phyloP scores from a whole-genome alignment of 2,888 invertebrate genomes.

The Aspidiotus rigidus region DNA sequence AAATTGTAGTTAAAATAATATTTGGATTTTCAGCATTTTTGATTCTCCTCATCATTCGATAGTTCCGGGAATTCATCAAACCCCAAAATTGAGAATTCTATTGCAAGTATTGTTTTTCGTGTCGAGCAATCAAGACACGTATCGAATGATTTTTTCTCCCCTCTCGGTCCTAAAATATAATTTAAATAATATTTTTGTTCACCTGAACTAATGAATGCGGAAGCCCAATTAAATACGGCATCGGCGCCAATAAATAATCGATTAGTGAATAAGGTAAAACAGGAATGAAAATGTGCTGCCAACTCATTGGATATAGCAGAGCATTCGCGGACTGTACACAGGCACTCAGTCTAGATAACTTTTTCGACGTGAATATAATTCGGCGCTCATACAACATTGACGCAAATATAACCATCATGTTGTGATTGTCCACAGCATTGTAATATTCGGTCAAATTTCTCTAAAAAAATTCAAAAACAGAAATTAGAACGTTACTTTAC shows the following conservation, averaged over 20 bases:
- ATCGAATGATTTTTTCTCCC: too few relatives aligned
- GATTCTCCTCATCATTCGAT: too few relatives aligned
- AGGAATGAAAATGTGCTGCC: constrained; percentile 98
- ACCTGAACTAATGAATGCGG: constrained; percentile 48
- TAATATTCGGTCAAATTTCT: constrained; percentile 94
- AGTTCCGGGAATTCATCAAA: too few relatives aligned
- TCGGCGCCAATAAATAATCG: constrained; percentile 87
- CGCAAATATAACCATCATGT: constrained; percentile 93
- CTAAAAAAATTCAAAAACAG: constrained; percentile 47
- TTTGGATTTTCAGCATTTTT: too few relatives aligned
- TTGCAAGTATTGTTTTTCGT: not conserved
- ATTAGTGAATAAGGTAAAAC: constrained; percentile 72
- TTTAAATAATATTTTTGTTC: constrained; percentile 22
- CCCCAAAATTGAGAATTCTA: too few relatives aligned
- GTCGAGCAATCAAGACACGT: not conserved
- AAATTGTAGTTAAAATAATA: not conserved
- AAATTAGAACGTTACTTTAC: too few relatives aligned
- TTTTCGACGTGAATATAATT: constrained; percentile 83
- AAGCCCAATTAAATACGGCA: constrained; percentile 96
- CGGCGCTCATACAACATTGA: constrained; percentile 89
- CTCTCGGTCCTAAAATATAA: too few relatives aligned
- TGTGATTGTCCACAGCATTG: constrained; percentile 87
- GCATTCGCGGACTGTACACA: constrained; percentile 90
- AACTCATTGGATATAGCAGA: constrained; percentile 93
- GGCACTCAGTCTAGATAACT: constrained; percentile 79